Evolutionary conservation across 2,888 invertebrate genomes (phyloP).

Genomic region (Heliconius hortense): DNA sequence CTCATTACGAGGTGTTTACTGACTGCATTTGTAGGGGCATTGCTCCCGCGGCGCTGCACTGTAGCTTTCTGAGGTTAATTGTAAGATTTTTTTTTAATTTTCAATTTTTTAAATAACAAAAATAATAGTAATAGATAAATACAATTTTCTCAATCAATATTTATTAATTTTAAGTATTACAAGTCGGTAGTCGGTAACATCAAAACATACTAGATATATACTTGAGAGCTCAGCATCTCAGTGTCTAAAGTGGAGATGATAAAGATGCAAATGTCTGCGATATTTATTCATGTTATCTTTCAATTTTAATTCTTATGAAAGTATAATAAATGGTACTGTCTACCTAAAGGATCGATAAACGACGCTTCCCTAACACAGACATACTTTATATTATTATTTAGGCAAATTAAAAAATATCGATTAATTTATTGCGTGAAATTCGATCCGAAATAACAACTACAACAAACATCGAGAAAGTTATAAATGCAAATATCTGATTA

Average conservation of each 20-base stretch:
- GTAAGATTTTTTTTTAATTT: neutral
- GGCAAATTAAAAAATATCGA: neutral
- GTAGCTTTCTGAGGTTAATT: conserved; percentile 14
- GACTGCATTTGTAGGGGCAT: conserved; percentile 32
- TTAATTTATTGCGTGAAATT: conserved; percentile 2
- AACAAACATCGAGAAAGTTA: neutral
- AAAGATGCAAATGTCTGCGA: too few species aligned
- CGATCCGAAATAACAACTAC: neutral
- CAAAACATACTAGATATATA: too few species aligned
- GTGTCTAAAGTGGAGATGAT: too few species aligned
- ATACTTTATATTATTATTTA: neutral
- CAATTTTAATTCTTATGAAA: neutral
- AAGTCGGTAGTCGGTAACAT: too few species aligned
- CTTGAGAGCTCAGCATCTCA: too few species aligned
- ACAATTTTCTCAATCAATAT: neutral
- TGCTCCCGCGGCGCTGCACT: conserved; percentile 13
- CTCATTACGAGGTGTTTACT: conserved; percentile 37
- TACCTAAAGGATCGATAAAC: neutral
- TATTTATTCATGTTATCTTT: neutral
- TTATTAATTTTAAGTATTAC: neutral
- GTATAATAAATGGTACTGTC: neutral
- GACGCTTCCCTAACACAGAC: too few species aligned
- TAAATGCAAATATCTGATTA: neutral
- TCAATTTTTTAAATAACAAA: neutral
- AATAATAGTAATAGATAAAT: neutral